phyloP scores from a whole-genome alignment of 2,888 invertebrate species.

The Apoda limacodes region DNA sequence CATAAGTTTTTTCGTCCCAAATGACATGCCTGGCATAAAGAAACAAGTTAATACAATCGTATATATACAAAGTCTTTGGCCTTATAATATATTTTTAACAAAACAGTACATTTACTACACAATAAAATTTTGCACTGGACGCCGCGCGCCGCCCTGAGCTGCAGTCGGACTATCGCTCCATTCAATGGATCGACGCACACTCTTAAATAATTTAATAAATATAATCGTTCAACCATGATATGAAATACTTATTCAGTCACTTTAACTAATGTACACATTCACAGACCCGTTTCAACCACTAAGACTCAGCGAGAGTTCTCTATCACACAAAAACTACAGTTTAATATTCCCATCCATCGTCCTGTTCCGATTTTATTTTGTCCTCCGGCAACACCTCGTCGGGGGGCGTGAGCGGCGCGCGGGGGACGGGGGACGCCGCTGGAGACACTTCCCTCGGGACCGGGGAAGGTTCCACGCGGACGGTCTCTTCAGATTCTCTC shows the following conservation, averaged over 20 bases:
- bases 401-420: constrained; percentile 22
- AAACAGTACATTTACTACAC: constrained; percentile 40
- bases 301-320: constrained; percentile 21
- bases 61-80: constrained; percentile 67
- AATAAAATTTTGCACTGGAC: constrained; percentile 40
- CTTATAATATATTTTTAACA: constrained; percentile 26
- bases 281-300: constrained; percentile 31
- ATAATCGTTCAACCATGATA: constrained; percentile 27
- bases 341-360: constrained; percentile 74
- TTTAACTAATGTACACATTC: constrained; percentile 25
- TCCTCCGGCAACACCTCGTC: constrained; percentile 53
- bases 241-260: constrained; percentile 23
- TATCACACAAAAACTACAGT: constrained; percentile 12
- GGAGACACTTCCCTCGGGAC: constrained; percentile 66
- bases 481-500: constrained; percentile 75
- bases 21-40: constrained; percentile 36
- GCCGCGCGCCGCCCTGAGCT: constrained; percentile 20
- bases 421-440: constrained; percentile 30
- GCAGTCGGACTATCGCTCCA: constrained; percentile 14
- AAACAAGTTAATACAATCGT: constrained; percentile 27
- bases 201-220: constrained; percentile 32
- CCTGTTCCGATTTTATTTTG: constrained; percentile 69
- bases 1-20: constrained; percentile 42
- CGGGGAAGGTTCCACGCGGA: constrained; percentile 81
- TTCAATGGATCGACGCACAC: background rate